Conservation (phyloP, 2,113 vertebrate genomes). For the Protomyctophum bolini region DNA sequence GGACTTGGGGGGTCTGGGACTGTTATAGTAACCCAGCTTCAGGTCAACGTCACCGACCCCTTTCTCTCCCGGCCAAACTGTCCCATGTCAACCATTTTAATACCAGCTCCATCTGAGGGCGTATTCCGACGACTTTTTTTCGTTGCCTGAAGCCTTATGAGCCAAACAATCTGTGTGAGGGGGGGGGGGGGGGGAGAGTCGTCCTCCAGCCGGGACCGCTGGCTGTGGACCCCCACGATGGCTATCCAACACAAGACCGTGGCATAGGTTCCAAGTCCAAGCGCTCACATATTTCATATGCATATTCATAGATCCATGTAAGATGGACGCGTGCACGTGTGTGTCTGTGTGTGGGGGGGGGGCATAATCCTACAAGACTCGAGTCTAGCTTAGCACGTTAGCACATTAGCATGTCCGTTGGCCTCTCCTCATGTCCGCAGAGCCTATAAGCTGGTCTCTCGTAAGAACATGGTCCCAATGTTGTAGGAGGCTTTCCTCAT, state of each 20-base stretch:
- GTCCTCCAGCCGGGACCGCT: too few species aligned
- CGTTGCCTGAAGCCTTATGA: too few species aligned
- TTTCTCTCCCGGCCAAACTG: too few species aligned
- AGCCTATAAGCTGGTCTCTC: slow-evolving; percentile 96
- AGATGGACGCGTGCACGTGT: neutral
- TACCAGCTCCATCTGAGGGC: too few species aligned
- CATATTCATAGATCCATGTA: slow-evolving; percentile 54
- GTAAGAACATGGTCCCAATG: slow-evolving; percentile 99
- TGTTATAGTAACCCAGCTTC: too few species aligned
- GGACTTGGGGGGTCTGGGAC: too few species aligned
- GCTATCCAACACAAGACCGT: neutral
- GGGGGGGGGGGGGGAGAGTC: too few species aligned
- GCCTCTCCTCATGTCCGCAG: neutral
- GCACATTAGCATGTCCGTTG: slow-evolving; percentile 20
- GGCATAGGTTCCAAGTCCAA: slow-evolving; percentile 42
- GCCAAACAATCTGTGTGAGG: too few species aligned
- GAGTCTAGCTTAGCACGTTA: slow-evolving; percentile 17
- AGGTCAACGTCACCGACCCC: too few species aligned
- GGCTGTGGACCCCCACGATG: too few species aligned
- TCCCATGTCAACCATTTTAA: too few species aligned
- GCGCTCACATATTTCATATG: slow-evolving; percentile 46
- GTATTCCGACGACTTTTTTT: too few species aligned
- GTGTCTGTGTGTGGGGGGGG: neutral
- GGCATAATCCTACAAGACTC: slow-evolving; percentile 27
- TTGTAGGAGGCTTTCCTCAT: slow-evolving; percentile 96